phyloP scores from a whole-genome alignment of 2,888 invertebrate genomes.

The Oxyscelio sp. region DNA sequence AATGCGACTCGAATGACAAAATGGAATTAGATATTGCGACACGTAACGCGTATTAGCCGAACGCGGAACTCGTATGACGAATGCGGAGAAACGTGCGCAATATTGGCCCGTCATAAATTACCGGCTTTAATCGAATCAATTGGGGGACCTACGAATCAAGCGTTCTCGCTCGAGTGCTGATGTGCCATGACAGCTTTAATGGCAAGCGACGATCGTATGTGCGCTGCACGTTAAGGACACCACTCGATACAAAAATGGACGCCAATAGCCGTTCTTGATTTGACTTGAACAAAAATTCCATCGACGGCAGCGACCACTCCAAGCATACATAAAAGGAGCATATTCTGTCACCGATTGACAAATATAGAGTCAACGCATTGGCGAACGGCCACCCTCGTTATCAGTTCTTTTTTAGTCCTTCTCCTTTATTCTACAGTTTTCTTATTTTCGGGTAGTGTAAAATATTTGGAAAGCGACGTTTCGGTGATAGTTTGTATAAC shows the following conservation, averaged over 20 bases:
- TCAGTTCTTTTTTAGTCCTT: too few species aligned
- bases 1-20: slow-evolving; percentile 61
- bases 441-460: too few species aligned
- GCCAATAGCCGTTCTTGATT: slow-evolving; percentile 60
- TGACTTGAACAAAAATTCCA: slow-evolving; percentile 58
- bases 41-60: slow-evolving; percentile 50
- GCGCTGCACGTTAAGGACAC: slow-evolving; percentile 57
- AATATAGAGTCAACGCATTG: slow-evolving; percentile 15
- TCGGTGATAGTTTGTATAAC: too few species aligned
- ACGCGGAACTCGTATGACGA: slow-evolving; percentile 64
- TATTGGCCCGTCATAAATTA: slow-evolving; percentile 68
- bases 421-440: too few species aligned
- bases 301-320: slow-evolving; percentile 19
- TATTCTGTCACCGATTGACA: slow-evolving; percentile 19
- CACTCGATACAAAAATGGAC: slow-evolving; percentile 64
- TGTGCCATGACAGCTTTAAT: slow-evolving; percentile 49
- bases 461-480: too few species aligned
- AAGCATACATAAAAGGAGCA: slow-evolving; percentile 49
- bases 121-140: slow-evolving; percentile 60
- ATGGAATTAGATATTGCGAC: slow-evolving; percentile 61
- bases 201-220: slow-evolving; percentile 33
- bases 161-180: slow-evolving; percentile 35
- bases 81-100: slow-evolving; percentile 52
- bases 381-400: slow-evolving; percentile 12
- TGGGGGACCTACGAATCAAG: slow-evolving; percentile 47